Base-by-base conservation (phyloP, 2,888 invertebrate species). In the Cephus pulcher region DNA sequence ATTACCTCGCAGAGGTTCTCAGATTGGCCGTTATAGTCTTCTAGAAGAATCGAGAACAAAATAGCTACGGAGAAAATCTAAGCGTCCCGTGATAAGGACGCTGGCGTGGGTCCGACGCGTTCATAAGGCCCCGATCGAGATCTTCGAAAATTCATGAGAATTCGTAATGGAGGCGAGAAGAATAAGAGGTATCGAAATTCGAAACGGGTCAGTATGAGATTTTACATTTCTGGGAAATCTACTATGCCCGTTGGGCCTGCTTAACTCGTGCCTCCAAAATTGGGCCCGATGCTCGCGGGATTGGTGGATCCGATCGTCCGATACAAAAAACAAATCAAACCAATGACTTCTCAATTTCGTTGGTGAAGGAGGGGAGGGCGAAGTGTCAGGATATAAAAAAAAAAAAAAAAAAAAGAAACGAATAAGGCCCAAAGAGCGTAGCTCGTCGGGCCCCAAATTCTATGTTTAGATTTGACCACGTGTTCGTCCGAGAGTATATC, bases 1-100 rank as follows among this genome's bases (percentile, higher is more conserved):
- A 85, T 88, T 87, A 81, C 82, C 74, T 76, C 73, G 23, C 87
- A 87, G 89, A 71, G 88, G 84, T 80, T 86, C 89, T 87, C 87
- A 85, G 79, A 78, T 32, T 32, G 76, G 56, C 70, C 78, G 56
- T 2, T 40, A 56, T 9, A 23, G 56, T 9, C 30, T 23, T 23
- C 40, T 40, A 1, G 40, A 40, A 40, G 40, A 1, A 40, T 40
- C 56, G 56, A 9, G 56, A 56, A 23, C 2, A 9, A 56, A 56
- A 56, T 9, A 56, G 1, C 9, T 23, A 56, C 9, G 56, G 56
- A 56, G 56, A 56, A 56, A 56, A 56, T 56, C 56, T 1, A 2
- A 56, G 56, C 9, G 56, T 2, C 23, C 56, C 2, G 56, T 23
- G 56, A 56, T 23, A 56, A 15, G 56, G 23, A 23, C 23, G 56